Base-by-base conservation (phyloP, 2,888 invertebrate genomes). In the Harmothoe impar region DNA sequence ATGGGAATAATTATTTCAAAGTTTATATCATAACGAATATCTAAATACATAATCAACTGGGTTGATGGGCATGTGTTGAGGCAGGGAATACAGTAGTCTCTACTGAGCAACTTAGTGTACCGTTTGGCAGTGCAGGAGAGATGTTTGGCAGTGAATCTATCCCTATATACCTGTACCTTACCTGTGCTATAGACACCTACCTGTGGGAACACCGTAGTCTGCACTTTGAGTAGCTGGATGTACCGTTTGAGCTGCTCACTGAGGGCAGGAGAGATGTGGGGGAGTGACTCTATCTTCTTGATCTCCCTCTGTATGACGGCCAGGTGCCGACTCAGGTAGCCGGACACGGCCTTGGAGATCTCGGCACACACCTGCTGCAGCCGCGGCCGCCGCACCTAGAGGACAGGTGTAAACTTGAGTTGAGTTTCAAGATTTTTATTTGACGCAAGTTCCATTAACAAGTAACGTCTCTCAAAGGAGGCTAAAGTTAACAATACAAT, bases 201-300 rank as follows among this genome's bases (percentile, higher is more conserved):
- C 81, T 81, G 81, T 20, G 81, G 81, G 23, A 33, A 25, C 35
- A 81, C 43, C 29, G 52, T 90, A n/a, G 78, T 91, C 90, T 94
- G 93, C n/a, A 94, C 93, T 90, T 94, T 94, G 7, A 94, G 92
- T 23, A 95, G 93, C 29, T 93, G 93, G 77, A 94, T 93, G 92
- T 94, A 94, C 1, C 93, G 92, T 91, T 95, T 94, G 62, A 95
- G 93, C 91, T 95, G 95, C 29, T 95, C 94, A 0, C 94, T 94
- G 89, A 95, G 91, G 17, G 95, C 94, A 15, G 95, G 94, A 0
- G 95, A 94, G 56, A 95, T 95, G 88, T 94, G 93, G 0, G 94
- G 92, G 85, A 93, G 93, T 35, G 93, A 93, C 89, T 94, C 94
- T 17, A 95, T 95, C 56, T 92, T 92, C 68, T 94, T 92, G 29